phyloP scores from a whole-genome alignment of 2,113 vertebrate species.

The Podarcis raffonei region DNA sequence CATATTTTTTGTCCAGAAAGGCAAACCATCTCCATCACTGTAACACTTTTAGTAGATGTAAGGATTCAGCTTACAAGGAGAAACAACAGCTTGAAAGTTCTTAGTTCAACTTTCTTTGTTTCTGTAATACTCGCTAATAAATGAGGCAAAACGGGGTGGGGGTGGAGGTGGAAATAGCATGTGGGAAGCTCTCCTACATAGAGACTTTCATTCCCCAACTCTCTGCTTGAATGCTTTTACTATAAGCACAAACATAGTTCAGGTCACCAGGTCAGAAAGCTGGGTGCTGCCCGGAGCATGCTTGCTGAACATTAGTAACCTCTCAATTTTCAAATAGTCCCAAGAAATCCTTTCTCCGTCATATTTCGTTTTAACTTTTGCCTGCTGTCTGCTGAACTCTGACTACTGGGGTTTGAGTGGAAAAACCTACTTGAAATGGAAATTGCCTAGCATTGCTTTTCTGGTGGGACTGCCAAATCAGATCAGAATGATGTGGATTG shows the following conservation, averaged over 20 bases:
- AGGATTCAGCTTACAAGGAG: constrained; percentile 47
- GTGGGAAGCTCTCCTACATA: constrained; percentile 51
- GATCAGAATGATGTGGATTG: neutral
- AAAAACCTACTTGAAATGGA: constrained; percentile 13
- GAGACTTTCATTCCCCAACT: constrained; percentile 48
- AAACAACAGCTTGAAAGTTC: constrained; percentile 60
- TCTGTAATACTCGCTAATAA: constrained; percentile 60
- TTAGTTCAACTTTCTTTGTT: constrained; percentile 42
- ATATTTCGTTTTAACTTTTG: constrained; percentile 11
- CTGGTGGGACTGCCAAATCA: neutral
- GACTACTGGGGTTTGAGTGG: constrained; percentile 15
- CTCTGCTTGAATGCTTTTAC: constrained; percentile 67
- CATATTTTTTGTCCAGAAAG: constrained; percentile 45
- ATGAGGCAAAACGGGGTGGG: constrained; percentile 43
- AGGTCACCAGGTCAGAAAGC: constrained; percentile 60
- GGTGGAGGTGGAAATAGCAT: neutral
- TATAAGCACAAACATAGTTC: constrained; percentile 63
- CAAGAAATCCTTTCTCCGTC: constrained; percentile 25
- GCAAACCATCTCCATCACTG: constrained; percentile 52
- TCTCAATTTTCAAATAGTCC: constrained; percentile 33
- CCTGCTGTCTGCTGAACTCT: neutral
- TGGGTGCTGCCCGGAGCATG: constrained; percentile 49
- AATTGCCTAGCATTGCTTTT: constrained; percentile 17
- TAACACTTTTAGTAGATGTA: constrained; percentile 30
- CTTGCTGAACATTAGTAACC: constrained; percentile 28